Percentiles rank a stretch among this genome's conserved stretches.
These are phyloP conservation scores for Sebastes itinus DNA, from an alignment of 2,797 vertebrate genomes.

Conservation along the genomic window DNA sequence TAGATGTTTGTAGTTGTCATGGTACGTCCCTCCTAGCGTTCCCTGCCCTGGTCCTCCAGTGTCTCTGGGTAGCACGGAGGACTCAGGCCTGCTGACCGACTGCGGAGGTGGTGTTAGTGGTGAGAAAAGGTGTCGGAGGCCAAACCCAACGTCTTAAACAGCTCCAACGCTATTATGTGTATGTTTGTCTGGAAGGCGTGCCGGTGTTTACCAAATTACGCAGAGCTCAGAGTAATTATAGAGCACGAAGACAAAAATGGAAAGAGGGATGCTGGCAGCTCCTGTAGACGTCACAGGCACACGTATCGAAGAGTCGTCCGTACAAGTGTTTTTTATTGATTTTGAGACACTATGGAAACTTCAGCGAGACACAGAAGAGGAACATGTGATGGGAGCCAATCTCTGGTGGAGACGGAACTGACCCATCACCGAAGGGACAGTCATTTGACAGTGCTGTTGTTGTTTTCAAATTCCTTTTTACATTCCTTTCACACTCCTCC, in stretches of 20 bases:
- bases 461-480: constrained; percentile 7
- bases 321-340: not conserved
- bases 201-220: constrained; percentile 70
- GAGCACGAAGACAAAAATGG: constrained; percentile 48
- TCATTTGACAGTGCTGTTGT: not conserved
- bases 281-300: constrained; percentile 16
- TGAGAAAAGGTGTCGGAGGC: constrained; percentile 57
- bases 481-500: constrained; percentile 1
- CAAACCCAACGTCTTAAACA: constrained; percentile 63
- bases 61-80: constrained; percentile 15
- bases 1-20: not conserved
- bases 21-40: not conserved
- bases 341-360: constrained; percentile 2
- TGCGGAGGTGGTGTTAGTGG: constrained; percentile 56
- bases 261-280: constrained; percentile 17
- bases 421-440: not conserved
- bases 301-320: not conserved
- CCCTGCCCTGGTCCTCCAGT: constrained; percentile 2
- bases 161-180: constrained; percentile 50
- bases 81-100: constrained; percentile 4
- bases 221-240: constrained; percentile 66
- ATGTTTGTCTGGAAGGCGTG: constrained; percentile 56
- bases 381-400: not conserved
- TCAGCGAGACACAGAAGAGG: not conserved
- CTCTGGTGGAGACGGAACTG: not conserved